Conservation (phyloP, 2,888 invertebrate genomes). For the Hybos culiciformis region DNA sequence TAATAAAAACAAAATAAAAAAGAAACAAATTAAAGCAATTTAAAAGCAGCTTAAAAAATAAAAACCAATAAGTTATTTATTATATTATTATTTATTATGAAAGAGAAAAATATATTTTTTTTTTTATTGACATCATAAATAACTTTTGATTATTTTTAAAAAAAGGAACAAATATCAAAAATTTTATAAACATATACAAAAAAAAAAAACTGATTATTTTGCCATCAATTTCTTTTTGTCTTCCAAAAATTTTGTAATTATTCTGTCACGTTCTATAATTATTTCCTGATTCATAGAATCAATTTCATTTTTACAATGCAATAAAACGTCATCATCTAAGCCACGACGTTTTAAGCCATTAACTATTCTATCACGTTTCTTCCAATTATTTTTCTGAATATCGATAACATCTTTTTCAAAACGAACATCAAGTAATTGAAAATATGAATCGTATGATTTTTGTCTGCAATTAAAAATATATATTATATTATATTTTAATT, state of each 20-base stretch:
- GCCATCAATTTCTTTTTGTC: too few relatives aligned
- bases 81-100: too few relatives aligned
- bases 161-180: too few relatives aligned
- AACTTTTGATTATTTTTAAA: too few relatives aligned
- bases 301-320: constrained; percentile 1
- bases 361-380: background rate
- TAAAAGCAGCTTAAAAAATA: too few relatives aligned
- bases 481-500: background rate
- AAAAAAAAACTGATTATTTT: too few relatives aligned
- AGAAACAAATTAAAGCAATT: too few relatives aligned
- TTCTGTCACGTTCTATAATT: background rate
- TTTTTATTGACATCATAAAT: too few relatives aligned
- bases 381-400: background rate
- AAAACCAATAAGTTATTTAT: too few relatives aligned
- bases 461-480: background rate
- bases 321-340: background rate
- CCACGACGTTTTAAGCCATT: background rate
- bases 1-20: too few relatives aligned
- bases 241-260: background rate
- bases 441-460: background rate
- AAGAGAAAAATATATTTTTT: too few relatives aligned
- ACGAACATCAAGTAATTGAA: background rate
- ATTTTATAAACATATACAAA: too few relatives aligned
- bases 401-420: background rate
- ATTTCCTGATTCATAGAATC: background rate